Conservation (phyloP, 2,113 vertebrate species). For the Cynocephalus volans region DNA sequence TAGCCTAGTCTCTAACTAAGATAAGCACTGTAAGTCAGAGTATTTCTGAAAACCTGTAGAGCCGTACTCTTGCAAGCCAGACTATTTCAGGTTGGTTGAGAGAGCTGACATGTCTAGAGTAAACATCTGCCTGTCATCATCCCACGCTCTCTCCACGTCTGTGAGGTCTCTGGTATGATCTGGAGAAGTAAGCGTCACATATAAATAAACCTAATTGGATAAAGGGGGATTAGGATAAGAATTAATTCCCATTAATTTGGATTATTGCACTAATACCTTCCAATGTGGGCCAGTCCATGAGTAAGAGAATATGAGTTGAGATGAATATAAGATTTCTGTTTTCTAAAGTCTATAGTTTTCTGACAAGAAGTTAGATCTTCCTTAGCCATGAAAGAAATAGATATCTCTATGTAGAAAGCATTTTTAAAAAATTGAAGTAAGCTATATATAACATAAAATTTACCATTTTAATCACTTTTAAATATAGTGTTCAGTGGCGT, state of each 20-base stretch:
- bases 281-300: background rate
- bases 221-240: constrained; percentile 19
- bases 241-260: constrained; percentile 31
- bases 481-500: background rate
- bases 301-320: constrained; percentile 27
- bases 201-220: constrained; percentile 64
- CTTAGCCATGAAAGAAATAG: background rate
- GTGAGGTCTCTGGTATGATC: background rate
- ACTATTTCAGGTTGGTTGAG: too few relatives aligned
- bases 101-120: too few relatives aligned
- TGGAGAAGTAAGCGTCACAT: constrained; percentile 35
- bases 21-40: background rate
- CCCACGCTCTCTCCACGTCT: background rate
- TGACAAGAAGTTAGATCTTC: background rate
- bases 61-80: too few relatives aligned
- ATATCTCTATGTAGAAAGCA: background rate
- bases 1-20: background rate
- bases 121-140: too few relatives aligned
- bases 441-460: background rate
- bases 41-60: too few relatives aligned
- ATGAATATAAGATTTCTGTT: constrained; percentile 25
- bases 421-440: background rate
- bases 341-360: constrained; percentile 20
- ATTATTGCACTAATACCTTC: constrained; percentile 39
- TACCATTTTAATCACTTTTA: background rate